A percentile compares a stretch with the other conserved stretches of the same genome.
These are phyloP conservation scores for Vulpes vulpes DNA, from an alignment of 2,113 vertebrate species.

Conservation along the genomic window DNA sequence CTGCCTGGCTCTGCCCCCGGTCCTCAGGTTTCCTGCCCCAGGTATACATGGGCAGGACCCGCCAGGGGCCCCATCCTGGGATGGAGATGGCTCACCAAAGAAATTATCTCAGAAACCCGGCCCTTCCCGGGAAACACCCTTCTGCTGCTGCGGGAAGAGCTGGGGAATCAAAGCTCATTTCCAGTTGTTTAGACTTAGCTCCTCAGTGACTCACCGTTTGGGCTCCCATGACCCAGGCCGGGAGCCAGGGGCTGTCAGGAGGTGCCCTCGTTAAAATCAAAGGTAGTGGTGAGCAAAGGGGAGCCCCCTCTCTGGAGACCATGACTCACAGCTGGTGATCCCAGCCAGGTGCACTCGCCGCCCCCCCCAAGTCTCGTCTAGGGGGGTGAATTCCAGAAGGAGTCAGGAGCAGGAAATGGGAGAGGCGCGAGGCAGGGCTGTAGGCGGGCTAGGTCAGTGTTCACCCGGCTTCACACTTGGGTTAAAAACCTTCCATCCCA, in stretches of 20 bases:
- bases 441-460: rapidly evolving
- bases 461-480: background rate
- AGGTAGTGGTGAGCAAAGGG: slow-evolving; percentile 3
- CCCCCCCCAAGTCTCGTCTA: background rate
- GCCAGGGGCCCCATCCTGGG: background rate
- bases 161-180: slow-evolving; percentile 63
- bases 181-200: slow-evolving; percentile 46
- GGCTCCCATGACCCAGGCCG: slow-evolving; percentile 44
- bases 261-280: slow-evolving; percentile 76
- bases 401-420: background rate
- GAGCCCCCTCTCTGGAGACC: background rate
- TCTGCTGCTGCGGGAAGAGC: background rate
- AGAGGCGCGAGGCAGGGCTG: background rate
- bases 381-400: background rate
- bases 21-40: background rate
- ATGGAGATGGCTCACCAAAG: slow-evolving; percentile 16
- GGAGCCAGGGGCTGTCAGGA: slow-evolving; percentile 57
- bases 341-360: background rate
- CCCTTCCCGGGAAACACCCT: background rate
- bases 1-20: background rate
- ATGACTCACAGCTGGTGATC: slow-evolving; percentile 14
- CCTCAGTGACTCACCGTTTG: slow-evolving; percentile 74
- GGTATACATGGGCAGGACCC: background rate
- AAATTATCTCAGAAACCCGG: background rate
- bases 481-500: background rate